Evolutionary conservation across 2,888 invertebrate genomes (phyloP), one percentile per base, ranked within the genome.

Genomic region (Halictus ligatus): DNA sequence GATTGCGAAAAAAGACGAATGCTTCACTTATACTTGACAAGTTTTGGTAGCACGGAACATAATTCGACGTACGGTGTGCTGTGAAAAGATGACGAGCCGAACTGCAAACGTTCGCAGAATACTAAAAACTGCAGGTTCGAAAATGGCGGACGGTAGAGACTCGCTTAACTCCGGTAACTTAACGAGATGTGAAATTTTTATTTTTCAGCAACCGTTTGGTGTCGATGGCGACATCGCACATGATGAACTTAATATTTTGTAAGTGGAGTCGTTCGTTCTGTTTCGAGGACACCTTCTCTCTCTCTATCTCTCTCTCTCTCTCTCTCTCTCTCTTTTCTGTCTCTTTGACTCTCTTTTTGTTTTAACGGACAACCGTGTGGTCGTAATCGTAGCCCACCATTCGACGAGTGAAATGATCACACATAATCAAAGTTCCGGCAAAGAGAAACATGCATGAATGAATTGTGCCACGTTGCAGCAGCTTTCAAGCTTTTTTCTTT

Each of bases 161-260:
- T 12, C 40, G 40, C 71, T 29, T 18, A 8, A n/a, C 2, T 35
- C 18, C 35, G 7, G 67, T 18, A 18, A 18, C 43, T 43, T 40
- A 71, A 71, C 71, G 12, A 43, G 71, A 71, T n/a, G 43, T 71
- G 71, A 71, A 71, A 71, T 43, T 71, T 71, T 43, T 71, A 71
- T 43, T 71, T 71, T 71, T 71, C 71, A 71, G 71, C 71, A n/a
- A 71, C 71, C 71, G 43, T 71, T 71, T 71, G 40, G 71, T 71
- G 71, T 71, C 71, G 71, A 71, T 43, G 71, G 71, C n/a, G 71
- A 71, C 71, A 71, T 71, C 71, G 50, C 50, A n/a, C 13, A 10
- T n/a, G 71, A 43, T 71, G n/a, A 71, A 43, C 12, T 71, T 71
- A 71, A 71, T 43, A 43, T 71, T 43, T 71, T 43, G 71, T 71